Percentiles rank a stretch among this genome's conserved stretches.
Conservation (phyloP, 2,888 invertebrate genomes). For the Agrotis exclamationis region DNA sequence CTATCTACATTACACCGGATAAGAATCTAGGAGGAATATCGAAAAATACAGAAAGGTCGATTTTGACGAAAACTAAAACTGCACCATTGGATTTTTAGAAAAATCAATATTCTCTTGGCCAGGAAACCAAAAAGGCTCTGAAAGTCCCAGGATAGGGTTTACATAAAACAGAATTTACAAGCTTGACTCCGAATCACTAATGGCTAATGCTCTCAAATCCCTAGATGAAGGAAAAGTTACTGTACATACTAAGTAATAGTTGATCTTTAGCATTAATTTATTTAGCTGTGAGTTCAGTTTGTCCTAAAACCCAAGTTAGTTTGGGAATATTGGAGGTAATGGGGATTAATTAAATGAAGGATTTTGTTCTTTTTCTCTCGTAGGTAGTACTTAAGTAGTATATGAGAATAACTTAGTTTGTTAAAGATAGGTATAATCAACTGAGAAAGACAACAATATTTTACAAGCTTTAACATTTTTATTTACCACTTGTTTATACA, state of each 20-base stretch:
- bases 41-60: too few species aligned
- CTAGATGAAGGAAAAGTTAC: constrained; percentile 29
- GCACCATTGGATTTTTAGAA: too few species aligned
- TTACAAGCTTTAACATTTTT: too few species aligned
- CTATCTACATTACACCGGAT: too few species aligned
- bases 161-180: constrained; percentile 29
- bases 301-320: not conserved
- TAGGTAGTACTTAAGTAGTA: not conserved
- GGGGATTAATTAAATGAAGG: not conserved
- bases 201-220: constrained; percentile 44
- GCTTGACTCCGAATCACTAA: constrained; percentile 33
- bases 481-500: too few species aligned
- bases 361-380: not conserved
- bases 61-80: too few species aligned
- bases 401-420: not conserved
- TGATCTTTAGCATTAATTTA: constrained; percentile 25
- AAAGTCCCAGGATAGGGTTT: constrained; percentile 28
- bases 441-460: too few species aligned
- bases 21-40: too few species aligned
- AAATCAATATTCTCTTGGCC: too few species aligned
- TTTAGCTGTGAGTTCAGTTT: constrained; percentile 10
- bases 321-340: constrained; percentile 2
- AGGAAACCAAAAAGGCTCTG: too few species aligned
- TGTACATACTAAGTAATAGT: constrained; percentile 11
- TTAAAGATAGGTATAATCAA: too few species aligned